These are phyloP conservation scores for Palloptera scutellata DNA, from an alignment of 2,888 invertebrate species.

Conservation along the genomic window DNA sequence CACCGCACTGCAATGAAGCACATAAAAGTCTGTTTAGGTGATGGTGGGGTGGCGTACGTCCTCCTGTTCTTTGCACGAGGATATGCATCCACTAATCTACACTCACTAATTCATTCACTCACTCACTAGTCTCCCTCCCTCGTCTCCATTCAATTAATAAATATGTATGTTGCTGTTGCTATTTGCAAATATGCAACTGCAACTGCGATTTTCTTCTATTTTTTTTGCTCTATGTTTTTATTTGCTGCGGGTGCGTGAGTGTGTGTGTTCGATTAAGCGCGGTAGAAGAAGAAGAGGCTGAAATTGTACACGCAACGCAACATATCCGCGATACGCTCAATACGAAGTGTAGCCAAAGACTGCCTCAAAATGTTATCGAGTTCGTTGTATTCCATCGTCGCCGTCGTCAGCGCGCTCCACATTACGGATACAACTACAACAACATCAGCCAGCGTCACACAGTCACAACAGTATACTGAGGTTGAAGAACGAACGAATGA, in stretches of 20 bases:
- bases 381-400: constrained; percentile 62
- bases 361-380: constrained; percentile 65
- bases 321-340: constrained; percentile 64
- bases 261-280: constrained; percentile 31
- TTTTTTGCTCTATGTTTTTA: constrained; percentile 13
- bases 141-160: too few relatives aligned
- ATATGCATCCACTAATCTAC: too few relatives aligned
- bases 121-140: too few relatives aligned
- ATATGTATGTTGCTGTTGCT: too few relatives aligned
- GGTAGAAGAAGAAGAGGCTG: constrained; percentile 29
- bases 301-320: constrained; percentile 46
- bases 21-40: too few relatives aligned
- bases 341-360: constrained; percentile 65
- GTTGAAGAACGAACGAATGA: background rate
- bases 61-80: too few relatives aligned
- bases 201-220: constrained; percentile 16
- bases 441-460: constrained; percentile 45
- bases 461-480: constrained; percentile 13
- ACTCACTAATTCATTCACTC: too few relatives aligned
- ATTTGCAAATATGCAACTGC: background rate
- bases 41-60: too few relatives aligned
- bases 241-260: constrained; percentile 21
- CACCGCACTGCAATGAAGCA: too few relatives aligned
- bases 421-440: constrained; percentile 32
- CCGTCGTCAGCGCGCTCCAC: constrained; percentile 43